phyloP scores from a whole-genome alignment of 1,140 invertebrate species.

The Drosophila ficusphila region DNA sequence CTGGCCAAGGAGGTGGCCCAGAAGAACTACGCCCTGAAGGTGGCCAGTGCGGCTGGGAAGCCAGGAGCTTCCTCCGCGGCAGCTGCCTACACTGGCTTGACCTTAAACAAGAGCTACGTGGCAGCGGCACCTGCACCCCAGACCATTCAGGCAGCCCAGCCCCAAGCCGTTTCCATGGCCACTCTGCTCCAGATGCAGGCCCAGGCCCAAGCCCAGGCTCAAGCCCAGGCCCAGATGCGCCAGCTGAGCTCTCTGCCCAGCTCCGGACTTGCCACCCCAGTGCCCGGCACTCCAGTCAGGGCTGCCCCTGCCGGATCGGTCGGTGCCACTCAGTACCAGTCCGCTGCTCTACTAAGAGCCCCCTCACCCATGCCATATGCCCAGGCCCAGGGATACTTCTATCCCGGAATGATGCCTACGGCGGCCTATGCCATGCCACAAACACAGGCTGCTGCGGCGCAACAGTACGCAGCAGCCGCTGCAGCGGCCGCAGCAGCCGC shows the following conservation, averaged over 20 bases:
- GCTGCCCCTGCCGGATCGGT: conserved; percentile 11
- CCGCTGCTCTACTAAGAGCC: conserved; percentile 45
- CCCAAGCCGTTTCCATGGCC: conserved; percentile 53
- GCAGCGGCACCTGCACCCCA: conserved; percentile 75
- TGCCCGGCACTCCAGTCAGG: conserved; percentile 83
- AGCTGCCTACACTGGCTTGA: conserved; percentile 91
- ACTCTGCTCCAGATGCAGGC: conserved; percentile 65
- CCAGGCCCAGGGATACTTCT: conserved; percentile 67
- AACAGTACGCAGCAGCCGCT: conserved; percentile 64
- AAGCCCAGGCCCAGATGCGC: conserved; percentile 63
- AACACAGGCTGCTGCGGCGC: conserved; percentile 43
- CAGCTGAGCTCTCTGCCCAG: conserved; percentile 65
- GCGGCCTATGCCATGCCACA: conserved; percentile 63
- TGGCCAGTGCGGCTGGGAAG: conserved; percentile 84
- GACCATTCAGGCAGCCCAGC: conserved; percentile 41
- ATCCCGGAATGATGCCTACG: conserved; percentile 71
- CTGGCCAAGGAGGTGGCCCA: conserved; percentile 91
- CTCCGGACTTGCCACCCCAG: conserved; percentile 70
- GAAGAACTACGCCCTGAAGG: conserved; percentile 90
- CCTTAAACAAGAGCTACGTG: conserved; percentile 87
- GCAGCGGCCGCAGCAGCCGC: conserved; percentile 70
- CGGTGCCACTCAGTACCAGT: conserved; percentile 14
- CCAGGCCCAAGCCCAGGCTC: conserved; percentile 50
- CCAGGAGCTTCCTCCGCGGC: conserved; percentile 79
- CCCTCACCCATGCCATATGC: conserved; percentile 62